These are phyloP conservation scores for Sycophaga agraensis DNA, from an alignment of 1,140 invertebrate genomes.

Conservation along the genomic window DNA sequence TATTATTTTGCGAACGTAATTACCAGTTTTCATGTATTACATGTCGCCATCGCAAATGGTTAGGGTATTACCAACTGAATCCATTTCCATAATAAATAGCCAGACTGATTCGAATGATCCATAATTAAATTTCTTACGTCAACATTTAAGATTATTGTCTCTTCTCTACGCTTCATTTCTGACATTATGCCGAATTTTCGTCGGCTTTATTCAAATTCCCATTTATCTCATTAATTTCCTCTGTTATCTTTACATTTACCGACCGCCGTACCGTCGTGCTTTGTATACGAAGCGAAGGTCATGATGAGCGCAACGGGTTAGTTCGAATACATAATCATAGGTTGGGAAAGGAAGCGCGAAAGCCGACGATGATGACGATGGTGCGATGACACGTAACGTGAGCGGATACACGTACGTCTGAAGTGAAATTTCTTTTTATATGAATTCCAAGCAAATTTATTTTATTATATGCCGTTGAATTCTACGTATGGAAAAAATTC, in stretches of 20 bases:
- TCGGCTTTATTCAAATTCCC: too few species aligned
- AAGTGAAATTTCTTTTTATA: too few species aligned
- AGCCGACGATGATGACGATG: not conserved
- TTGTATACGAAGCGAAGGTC: not conserved
- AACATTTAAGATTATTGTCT: not conserved
- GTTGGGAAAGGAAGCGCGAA: too few species aligned
- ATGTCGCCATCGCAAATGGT: not conserved
- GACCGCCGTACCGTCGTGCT: not conserved
- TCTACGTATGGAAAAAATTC: too few species aligned
- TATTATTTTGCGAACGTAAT: not conserved
- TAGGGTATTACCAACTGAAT: not conserved
- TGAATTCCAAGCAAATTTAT: too few species aligned
- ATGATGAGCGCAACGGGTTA: not conserved
- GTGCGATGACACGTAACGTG: not conserved
- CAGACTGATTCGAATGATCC: not conserved
- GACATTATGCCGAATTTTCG: not conserved
- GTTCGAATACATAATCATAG: too few species aligned
- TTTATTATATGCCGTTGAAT: too few species aligned
- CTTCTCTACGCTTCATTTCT: not conserved
- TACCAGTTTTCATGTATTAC: not conserved
- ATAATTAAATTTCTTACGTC: slow-evolving; percentile 10
- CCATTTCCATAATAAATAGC: not conserved
- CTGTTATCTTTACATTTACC: not conserved
- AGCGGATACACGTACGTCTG: too few species aligned
- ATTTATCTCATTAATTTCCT: not conserved